A percentile compares a stretch with the other conserved stretches of the same genome.
Conservation (phyloP, 2,888 invertebrate species). For the Argyresthia albistria region DNA sequence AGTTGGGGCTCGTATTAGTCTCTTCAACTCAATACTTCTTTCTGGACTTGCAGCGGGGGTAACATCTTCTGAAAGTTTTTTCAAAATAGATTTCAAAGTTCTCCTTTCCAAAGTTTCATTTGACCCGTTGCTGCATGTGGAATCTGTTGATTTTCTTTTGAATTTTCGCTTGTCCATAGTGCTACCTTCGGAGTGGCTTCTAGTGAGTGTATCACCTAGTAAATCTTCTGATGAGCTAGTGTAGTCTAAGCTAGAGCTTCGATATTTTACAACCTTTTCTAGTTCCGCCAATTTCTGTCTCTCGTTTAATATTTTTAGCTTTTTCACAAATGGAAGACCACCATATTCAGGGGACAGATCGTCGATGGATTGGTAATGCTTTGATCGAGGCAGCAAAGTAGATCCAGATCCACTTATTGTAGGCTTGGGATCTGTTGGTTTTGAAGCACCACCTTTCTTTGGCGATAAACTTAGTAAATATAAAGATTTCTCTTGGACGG, state of each 20-base stretch:
- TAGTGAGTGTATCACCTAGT: conserved; percentile 73
- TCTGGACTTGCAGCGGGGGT: conserved; percentile 60
- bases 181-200: conserved; percentile 87
- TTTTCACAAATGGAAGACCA: conserved; percentile 89
- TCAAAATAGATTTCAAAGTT: conserved; percentile 87
- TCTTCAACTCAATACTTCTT: conserved; percentile 74
- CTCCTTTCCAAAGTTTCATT: conserved; percentile 88
- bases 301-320: conserved; percentile 90
- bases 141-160: conserved; percentile 55
- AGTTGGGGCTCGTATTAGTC: conserved; percentile 85
- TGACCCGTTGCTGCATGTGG: conserved; percentile 57
- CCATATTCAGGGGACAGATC: conserved; percentile 91
- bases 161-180: conserved; percentile 76
- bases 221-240: conserved; percentile 75
- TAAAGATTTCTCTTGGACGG: conserved; percentile 58
- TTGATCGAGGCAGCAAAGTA: conserved; percentile 56
- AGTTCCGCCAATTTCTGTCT: conserved; percentile 88
- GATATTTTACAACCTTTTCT: conserved; percentile 80
- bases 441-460: conserved; percentile 31
- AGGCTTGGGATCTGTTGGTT: conserved; percentile 30
- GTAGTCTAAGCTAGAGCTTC: conserved; percentile 87
- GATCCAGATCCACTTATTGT: conserved; percentile 17
- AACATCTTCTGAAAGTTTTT: conserved; percentile 83
- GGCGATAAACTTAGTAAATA: conserved; percentile 58
- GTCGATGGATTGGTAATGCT: conserved; percentile 87